A percentile compares a stretch with the other conserved stretches of the same genome.
Evolutionary conservation across 1,140 invertebrate genomes (phyloP).

Genomic region (Oppia nitens): DNA sequence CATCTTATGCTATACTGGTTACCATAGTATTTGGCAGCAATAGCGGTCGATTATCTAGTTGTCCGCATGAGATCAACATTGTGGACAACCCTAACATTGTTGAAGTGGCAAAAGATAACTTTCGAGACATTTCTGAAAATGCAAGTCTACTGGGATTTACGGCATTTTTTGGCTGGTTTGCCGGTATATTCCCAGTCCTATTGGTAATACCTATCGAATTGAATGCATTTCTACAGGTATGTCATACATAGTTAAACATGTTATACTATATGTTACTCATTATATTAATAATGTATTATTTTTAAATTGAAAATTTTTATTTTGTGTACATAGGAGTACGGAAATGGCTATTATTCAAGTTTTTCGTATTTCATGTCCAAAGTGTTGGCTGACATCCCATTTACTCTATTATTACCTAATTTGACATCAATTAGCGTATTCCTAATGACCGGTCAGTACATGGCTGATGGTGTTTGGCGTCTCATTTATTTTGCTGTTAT

Average conservation of each 20-base stretch:
- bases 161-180: slow-evolving; percentile 86
- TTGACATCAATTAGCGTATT: slow-evolving; percentile 83
- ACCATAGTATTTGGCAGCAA: slow-evolving; percentile 7
- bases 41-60: slow-evolving; percentile 7
- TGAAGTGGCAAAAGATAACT: not conserved
- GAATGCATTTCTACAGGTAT: slow-evolving; percentile 45
- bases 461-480: slow-evolving; percentile 37
- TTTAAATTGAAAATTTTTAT: not conserved
- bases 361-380: slow-evolving; percentile 91
- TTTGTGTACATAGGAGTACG: slow-evolving; percentile 49
- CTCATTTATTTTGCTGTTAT: slow-evolving; percentile 75
- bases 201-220: slow-evolving; percentile 64
- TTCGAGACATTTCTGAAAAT: slow-evolving; percentile 35
- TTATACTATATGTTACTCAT: too few species aligned
- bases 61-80: slow-evolving; percentile 10
- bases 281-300: too few species aligned
- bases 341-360: slow-evolving; percentile 94
- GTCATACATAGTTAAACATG: not conserved
- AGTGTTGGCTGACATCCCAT: slow-evolving; percentile 82
- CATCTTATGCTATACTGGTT: slow-evolving; percentile 25
- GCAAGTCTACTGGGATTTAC: slow-evolving; percentile 85
- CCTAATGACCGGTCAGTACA: slow-evolving; percentile 80
- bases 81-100: not conserved
- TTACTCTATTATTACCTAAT: slow-evolving; percentile 78
- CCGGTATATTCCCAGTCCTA: slow-evolving; percentile 89